These are phyloP conservation scores for Drosophila equinoxialis DNA, from an alignment of 1,140 invertebrate genomes.

Conservation along the genomic window DNA sequence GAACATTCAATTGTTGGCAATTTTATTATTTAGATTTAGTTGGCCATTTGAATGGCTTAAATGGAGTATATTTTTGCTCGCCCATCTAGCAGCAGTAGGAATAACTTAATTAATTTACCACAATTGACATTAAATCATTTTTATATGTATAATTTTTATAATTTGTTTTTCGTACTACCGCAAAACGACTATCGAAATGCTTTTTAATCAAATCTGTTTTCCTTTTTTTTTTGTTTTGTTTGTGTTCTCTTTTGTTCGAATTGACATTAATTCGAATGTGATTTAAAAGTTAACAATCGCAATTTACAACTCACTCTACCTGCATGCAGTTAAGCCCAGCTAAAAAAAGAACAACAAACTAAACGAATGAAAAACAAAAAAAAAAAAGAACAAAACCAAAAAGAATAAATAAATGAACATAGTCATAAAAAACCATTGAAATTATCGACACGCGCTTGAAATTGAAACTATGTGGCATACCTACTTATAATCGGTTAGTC, in stretches of 20 bases:
- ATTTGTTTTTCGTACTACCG: constrained; percentile 12
- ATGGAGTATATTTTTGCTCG: background rate
- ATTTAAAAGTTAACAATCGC: constrained; percentile 45
- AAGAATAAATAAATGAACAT: constrained; percentile 19
- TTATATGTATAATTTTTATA: constrained; percentile 20
- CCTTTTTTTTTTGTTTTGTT: background rate
- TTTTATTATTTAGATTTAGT: background rate
- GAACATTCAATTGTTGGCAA: constrained; percentile 8
- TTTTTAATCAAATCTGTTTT: constrained; percentile 44
- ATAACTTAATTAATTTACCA: constrained; percentile 23
- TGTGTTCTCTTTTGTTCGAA: background rate
- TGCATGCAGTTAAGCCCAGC: constrained; percentile 7
- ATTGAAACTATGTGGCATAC: constrained; percentile 60
- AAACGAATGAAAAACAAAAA: constrained; percentile 19
- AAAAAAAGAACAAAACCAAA: constrained; percentile 20
- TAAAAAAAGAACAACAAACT: constrained; percentile 8
- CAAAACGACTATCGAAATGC: constrained; percentile 12
- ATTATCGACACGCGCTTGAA: constrained; percentile 66
- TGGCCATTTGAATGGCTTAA: background rate
- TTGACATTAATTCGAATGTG: constrained; percentile 38
- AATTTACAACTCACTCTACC: constrained; percentile 33
- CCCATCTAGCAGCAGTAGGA: background rate
- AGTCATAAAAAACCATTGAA: constrained; percentile 45
- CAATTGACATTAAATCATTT: constrained; percentile 49
- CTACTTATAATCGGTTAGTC: constrained; percentile 35